These are phyloP conservation scores for Congeria kusceri DNA, from an alignment of 2,888 invertebrate species.

Conservation along the genomic window DNA sequence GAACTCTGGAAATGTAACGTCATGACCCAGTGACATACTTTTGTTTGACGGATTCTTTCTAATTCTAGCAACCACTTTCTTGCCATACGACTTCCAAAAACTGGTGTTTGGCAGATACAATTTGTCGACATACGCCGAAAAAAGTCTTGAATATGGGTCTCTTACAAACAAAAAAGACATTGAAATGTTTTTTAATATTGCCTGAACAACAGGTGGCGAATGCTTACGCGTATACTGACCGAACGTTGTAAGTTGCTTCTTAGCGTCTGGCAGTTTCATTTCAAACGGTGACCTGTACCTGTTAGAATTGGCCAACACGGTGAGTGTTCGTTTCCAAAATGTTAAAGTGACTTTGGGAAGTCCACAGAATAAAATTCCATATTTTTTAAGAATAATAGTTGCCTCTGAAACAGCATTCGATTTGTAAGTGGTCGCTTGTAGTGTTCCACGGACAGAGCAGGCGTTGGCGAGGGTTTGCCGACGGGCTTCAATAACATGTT, in stretches of 20 bases:
- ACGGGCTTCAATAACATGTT: too few species aligned
- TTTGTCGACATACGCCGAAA: slow-evolving; percentile 76
- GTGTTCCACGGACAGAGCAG: too few species aligned
- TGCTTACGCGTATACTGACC: too few species aligned
- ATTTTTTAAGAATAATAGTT: slow-evolving; percentile 3
- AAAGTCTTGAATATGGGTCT: slow-evolving; percentile 71
- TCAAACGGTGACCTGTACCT: slow-evolving; percentile 43
- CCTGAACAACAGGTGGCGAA: neutral
- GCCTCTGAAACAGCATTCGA: too few species aligned
- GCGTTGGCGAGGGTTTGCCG: too few species aligned
- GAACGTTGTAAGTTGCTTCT: too few species aligned
- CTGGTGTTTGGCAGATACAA: slow-evolving; percentile 68
- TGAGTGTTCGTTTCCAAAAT: slow-evolving; percentile 56
- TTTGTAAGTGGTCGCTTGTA: too few species aligned
- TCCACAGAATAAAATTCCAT: slow-evolving; percentile 44
- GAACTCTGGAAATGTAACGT: slow-evolving; percentile 74
- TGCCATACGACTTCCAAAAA: slow-evolving; percentile 68
- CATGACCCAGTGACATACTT: slow-evolving; percentile 67
- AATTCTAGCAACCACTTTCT: slow-evolving; percentile 42
- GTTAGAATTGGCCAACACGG: slow-evolving; percentile 19
- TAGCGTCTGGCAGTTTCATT: neutral
- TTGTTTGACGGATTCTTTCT: slow-evolving; percentile 41
- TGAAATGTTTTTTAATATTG: neutral
- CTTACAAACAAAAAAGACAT: slow-evolving; percentile 72
- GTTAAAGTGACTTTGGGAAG: slow-evolving; percentile 59